These are phyloP conservation scores for Pelodytes ibericus DNA, from an alignment of 2,797 vertebrate species.

Conservation along the genomic window DNA sequence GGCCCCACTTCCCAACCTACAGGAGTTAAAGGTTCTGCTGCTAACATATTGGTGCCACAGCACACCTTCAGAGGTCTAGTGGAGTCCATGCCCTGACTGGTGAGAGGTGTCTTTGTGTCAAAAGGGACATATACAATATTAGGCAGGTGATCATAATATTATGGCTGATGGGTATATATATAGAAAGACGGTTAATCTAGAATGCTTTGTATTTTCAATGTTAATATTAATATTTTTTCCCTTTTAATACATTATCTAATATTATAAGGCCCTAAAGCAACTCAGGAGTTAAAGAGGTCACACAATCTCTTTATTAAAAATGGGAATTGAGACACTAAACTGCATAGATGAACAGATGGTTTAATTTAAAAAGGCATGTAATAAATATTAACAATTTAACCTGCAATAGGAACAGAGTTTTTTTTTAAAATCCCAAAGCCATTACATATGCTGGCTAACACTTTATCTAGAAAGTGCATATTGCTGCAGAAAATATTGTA, in stretches of 20 bases:
- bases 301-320: slow-evolving; percentile 46
- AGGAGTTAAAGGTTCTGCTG: too few relatives aligned
- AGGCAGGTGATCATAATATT: too few relatives aligned
- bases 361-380: slow-evolving; percentile 43
- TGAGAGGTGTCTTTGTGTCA: too few relatives aligned
- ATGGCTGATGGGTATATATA: too few relatives aligned
- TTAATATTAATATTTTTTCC: too few relatives aligned
- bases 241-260: not conserved
- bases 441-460: slow-evolving; percentile 31
- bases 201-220: too few relatives aligned
- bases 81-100: too few relatives aligned
- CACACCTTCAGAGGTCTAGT: too few relatives aligned
- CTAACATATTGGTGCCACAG: too few relatives aligned
- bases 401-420: slow-evolving; percentile 20
- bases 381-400: slow-evolving; percentile 53
- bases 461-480: slow-evolving; percentile 2
- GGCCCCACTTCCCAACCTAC: too few relatives aligned
- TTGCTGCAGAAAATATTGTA: slow-evolving; percentile 25
- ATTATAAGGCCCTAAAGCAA: slow-evolving; percentile 27
- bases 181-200: too few relatives aligned
- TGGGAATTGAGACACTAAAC: slow-evolving; percentile 45
- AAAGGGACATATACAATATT: too few relatives aligned
- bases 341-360: slow-evolving; percentile 44
- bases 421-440: slow-evolving; percentile 39
- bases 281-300: slow-evolving; percentile 36